phyloP scores from a whole-genome alignment of 1,140 invertebrate genomes.

The Sitophilus oryzae region DNA sequence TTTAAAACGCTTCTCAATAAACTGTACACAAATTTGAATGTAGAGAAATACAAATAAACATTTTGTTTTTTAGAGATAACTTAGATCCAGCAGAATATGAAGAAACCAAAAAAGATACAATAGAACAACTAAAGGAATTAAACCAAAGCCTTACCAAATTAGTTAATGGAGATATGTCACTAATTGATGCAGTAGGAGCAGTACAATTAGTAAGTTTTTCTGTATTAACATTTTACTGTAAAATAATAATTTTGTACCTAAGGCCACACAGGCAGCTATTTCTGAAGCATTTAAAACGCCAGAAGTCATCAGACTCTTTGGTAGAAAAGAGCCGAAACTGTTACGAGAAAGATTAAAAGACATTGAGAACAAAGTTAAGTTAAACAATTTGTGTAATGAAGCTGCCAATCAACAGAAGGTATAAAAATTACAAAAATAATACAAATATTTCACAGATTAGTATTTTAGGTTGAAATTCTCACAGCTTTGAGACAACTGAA shows the following conservation, averaged over 20 bases:
- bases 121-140: slow-evolving; percentile 71
- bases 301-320: slow-evolving; percentile 72
- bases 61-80: slow-evolving; percentile 51
- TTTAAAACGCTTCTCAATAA: background rate
- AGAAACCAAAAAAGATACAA: slow-evolving; percentile 65
- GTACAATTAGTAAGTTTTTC: slow-evolving; percentile 41
- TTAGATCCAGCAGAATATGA: slow-evolving; percentile 63
- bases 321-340: slow-evolving; percentile 65
- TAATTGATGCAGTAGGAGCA: slow-evolving; percentile 52
- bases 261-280: slow-evolving; percentile 73
- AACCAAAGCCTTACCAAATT: slow-evolving; percentile 63
- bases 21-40: background rate
- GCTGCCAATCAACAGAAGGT: slow-evolving; percentile 44
- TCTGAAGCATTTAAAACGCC: slow-evolving; percentile 73
- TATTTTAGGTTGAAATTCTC: slow-evolving; percentile 61
- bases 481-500: slow-evolving; percentile 64
- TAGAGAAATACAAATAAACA: background rate
- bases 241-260: too few species aligned
- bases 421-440: too few species aligned
- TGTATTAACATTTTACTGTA: too few species aligned
- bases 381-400: slow-evolving; percentile 47
- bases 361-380: slow-evolving; percentile 51
- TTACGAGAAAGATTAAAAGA: slow-evolving; percentile 56
- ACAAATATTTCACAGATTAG: too few species aligned
- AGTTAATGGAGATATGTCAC: slow-evolving; percentile 61